Evolutionary conservation across 2,113 vertebrate genomes (phyloP), one percentile per base, ranked within the genome.

Genomic region (Poeciliopsis turrubarensis): DNA sequence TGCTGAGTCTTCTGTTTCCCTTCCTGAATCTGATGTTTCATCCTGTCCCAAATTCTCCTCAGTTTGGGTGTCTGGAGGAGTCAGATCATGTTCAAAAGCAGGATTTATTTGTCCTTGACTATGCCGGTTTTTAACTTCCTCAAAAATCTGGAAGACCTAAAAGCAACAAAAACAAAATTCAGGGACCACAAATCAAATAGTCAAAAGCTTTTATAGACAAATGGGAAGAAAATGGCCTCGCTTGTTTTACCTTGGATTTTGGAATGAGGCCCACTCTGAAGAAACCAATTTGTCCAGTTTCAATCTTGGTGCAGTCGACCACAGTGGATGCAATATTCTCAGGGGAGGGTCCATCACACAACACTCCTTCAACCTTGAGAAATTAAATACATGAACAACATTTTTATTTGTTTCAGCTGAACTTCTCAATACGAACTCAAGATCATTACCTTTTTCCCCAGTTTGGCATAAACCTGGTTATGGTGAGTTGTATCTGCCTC

Each of bases 401-500:
- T 30, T 10, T 1, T 10, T 1, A 57, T 32, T 32, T 32, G 32
- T 32, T 19, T 47, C 44, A 47, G 5, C 17, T 47, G 44, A 17
- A n/a, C 65, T 73, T 2, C 72, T 60, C 10, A 15, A 29, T 19
- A 62, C 27, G 65, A 64, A 69, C 72, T 60, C 13, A 41, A 14
- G 62, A 9, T 32, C 5, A 39, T 89, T 88, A 97, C 96, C 94
- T 97, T 95, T 32, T 97, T 81, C 39, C 96, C 96, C 60, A 97
- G 91, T 81, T 96, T 97, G 81, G 96, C 95, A 3, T 95, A 96
- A 69, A 97, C 96, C 54, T 97, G 96, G 83, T 97, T 97, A 92
- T 97, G 96, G 82, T 97, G 96, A 3, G 96, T 97, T 0, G 96
- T 97, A 85, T 97, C 96, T 25, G 96, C 96, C 87, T 97, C 96